Base-by-base conservation (phyloP, 30 jellyfish, hydroid and myxozoan species). In the Hydractinia symbiolongicarpus region DNA sequence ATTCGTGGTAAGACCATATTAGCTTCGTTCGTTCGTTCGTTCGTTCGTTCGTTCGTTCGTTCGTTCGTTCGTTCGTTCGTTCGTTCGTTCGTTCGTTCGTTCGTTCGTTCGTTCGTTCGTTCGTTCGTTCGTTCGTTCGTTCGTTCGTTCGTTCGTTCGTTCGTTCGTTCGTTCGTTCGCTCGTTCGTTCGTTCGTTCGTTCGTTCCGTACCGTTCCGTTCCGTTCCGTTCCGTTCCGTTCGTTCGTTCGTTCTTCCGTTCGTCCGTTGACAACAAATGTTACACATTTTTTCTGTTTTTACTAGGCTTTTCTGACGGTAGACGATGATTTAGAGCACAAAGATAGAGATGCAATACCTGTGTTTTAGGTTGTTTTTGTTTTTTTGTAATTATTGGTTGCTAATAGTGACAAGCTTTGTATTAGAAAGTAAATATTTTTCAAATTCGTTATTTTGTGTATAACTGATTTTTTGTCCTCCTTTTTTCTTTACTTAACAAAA, bases 241-340 rank as follows among this genome's bases (percentile, higher is more conserved):
- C 16, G 50, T 54, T 20, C 15, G 15, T 16, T 17, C n/a, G 19
- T 30, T 54, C 75, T 20, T 54, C 21, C 13, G 7, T 75, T 21
- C 61, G 49, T 13, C 0, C 16, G 50, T 11, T 30, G 44, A 30
- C 44, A 30, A 30, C 44, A 30, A 30, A 30, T 30, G 69, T 58
- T 58, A 16, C 15, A 11, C 16, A 58, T 17, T 9, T 79, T 60
- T 50, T 74, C 52, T 50, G 21, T 78, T 55, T 71, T 58, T 16
- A 17, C 9, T 66, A 89, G 97, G 60, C 92, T 7, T 52, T 89
- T 76, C 83, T 89, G 91, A 79, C 95, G 15, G 72, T 89, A 13
- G 97, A 89, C 55, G 97, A 89, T 60, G 97, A 84, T 54, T 20
- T 89, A 60, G 88, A 79, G 53, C 61, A 75, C 30, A 84, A 77